Percentiles rank a stretch among this genome's conserved stretches.
These are phyloP conservation scores for Thoracochromis brauschi DNA, from an alignment of 2,113 vertebrate genomes.

Conservation along the genomic window DNA sequence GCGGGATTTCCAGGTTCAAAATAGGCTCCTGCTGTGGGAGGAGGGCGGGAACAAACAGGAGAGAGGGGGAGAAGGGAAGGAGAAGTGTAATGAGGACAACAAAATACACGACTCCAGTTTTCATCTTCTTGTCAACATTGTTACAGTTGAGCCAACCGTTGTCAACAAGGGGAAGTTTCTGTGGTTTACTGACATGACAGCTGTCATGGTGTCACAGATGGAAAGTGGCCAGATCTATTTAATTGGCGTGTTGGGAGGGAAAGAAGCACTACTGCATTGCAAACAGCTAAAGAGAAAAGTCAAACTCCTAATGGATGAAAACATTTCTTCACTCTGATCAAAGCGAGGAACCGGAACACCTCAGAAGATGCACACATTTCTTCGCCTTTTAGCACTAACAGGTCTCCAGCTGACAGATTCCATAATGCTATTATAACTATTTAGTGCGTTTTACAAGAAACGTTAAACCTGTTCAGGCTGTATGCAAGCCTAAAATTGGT, in stretches of 20 bases:
- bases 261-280: background rate
- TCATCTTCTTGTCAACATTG: background rate
- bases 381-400: background rate
- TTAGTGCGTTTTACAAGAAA: background rate
- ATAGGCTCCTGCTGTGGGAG: constrained; percentile 29
- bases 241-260: background rate
- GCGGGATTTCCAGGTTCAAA: constrained; percentile 64
- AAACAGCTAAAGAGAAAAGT: background rate
- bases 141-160: background rate
- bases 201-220: background rate
- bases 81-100: background rate
- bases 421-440: background rate
- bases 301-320: background rate
- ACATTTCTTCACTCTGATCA: background rate
- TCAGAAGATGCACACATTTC: background rate
- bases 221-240: background rate
- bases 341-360: background rate
- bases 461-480: background rate
- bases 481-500: background rate
- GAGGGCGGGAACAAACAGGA: constrained; percentile 22
- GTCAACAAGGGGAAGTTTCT: background rate
- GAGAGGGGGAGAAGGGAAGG: background rate
- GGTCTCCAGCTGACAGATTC: background rate
- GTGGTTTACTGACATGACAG: background rate
- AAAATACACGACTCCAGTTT: background rate